phyloP scores from a whole-genome alignment of 2,113 vertebrate genomes.

The Triplophysa rosa region DNA sequence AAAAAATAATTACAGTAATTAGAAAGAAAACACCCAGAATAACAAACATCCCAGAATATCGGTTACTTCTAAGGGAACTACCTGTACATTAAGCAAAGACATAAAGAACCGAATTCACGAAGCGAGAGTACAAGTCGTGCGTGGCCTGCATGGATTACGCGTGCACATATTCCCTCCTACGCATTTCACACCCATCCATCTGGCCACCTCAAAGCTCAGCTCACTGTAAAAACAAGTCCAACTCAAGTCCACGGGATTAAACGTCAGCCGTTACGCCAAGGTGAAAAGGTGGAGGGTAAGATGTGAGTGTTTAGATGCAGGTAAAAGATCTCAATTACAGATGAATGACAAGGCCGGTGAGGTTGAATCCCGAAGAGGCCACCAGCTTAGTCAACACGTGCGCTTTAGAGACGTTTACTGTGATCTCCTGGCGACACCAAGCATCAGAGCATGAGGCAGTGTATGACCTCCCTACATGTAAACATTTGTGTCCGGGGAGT shows the following conservation, averaged over 20 bases:
- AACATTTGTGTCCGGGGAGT: neutral
- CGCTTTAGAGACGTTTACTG: conserved; percentile 4
- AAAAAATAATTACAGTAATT: conserved; percentile 3
- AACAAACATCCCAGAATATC: conserved; percentile 7
- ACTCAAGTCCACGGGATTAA: neutral
- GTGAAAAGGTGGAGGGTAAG: neutral
- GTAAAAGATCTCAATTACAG: neutral
- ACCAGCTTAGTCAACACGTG: conserved; percentile 35
- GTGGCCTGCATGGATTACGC: neutral
- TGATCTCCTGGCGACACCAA: conserved; percentile 16
- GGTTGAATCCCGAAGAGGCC: conserved; percentile 25
- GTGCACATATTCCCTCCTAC: conserved; percentile 8
- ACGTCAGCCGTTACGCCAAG: neutral
- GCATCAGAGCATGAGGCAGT: neutral
- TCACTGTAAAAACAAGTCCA: neutral
- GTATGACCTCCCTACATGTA: conserved; percentile 6
- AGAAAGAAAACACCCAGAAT: conserved; percentile 18
- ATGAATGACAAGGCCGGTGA: neutral
- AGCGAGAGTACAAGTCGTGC: neutral
- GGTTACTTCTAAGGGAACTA: neutral
- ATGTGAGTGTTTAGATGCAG: neutral
- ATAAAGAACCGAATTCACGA: neutral
- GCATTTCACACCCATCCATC: conserved; percentile 19
- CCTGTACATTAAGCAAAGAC: neutral
- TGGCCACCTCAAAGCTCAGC: conserved; percentile 15